phyloP scores from a whole-genome alignment of 2,113 vertebrate genomes.

The Taxidea taxus region DNA sequence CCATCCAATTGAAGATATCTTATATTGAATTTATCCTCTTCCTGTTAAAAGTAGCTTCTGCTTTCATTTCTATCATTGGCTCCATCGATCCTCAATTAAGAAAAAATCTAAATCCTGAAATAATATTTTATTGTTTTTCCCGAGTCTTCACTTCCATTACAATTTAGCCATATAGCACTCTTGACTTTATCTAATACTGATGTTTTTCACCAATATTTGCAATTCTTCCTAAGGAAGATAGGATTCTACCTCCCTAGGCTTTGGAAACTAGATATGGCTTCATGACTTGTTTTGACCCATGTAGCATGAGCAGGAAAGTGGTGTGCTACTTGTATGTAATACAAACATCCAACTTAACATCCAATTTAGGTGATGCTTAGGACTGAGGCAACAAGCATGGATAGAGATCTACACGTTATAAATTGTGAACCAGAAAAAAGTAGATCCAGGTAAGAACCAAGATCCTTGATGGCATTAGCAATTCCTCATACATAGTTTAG shows the following conservation, averaged over 20 bases:
- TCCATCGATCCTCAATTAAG: not conserved
- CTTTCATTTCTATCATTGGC: not conserved
- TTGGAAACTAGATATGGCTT: not conserved
- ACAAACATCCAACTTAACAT: not conserved
- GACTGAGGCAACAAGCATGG: not conserved
- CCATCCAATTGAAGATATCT: not conserved
- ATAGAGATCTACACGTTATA: not conserved
- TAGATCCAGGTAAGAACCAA: not conserved
- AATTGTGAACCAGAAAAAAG: not conserved
- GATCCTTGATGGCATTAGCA: not conserved
- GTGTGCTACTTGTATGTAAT: not conserved
- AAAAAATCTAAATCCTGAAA: not conserved
- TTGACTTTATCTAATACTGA: not conserved
- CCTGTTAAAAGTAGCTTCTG: not conserved
- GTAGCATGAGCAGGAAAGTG: not conserved
- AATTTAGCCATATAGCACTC: not conserved
- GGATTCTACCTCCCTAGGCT: not conserved
- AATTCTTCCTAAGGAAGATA: not conserved
- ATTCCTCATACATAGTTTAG: accelerated
- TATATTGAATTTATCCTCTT: not conserved
- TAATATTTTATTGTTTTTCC: not conserved
- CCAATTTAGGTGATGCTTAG: not conserved
- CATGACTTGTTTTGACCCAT: not conserved
- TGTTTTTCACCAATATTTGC: not conserved
- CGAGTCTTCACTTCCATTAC: not conserved